Evolutionary conservation across 2,888 invertebrate species (phyloP).

Genomic region (Drosophila emarginata): DNA sequence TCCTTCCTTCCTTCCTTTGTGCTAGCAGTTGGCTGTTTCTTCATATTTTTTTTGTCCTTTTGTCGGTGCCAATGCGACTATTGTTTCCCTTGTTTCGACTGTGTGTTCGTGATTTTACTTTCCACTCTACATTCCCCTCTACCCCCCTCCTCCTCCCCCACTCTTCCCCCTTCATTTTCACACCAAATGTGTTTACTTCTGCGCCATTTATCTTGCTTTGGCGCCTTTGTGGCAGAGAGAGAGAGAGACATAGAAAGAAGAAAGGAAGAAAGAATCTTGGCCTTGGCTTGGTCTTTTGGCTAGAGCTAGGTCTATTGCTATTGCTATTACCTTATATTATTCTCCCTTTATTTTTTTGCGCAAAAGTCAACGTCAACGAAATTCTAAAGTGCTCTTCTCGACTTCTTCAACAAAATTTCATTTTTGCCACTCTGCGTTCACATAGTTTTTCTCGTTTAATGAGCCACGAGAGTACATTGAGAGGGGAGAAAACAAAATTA

Average conservation of each 20-base stretch:
- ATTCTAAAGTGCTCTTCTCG: slow-evolving; percentile 34
- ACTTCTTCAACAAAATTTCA: slow-evolving; percentile 7
- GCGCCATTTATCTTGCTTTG: slow-evolving; percentile 73
- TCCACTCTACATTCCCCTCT: slow-evolving; percentile 5
- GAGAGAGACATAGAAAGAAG: neutral
- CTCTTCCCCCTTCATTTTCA: slow-evolving; percentile 47
- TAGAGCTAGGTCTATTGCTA: slow-evolving; percentile 17
- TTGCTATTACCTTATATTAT: slow-evolving; percentile 3
- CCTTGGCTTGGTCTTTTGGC: slow-evolving; percentile 20
- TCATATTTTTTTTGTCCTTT: slow-evolving; percentile 3
- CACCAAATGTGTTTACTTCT: slow-evolving; percentile 71
- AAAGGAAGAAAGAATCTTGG: slow-evolving; percentile 20
- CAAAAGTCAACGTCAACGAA: slow-evolving; percentile 42
- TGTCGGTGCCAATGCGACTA: slow-evolving; percentile 37
- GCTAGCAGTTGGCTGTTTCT: neutral
- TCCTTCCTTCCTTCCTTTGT: slow-evolving; percentile 19
- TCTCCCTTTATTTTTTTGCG: slow-evolving; percentile 22
- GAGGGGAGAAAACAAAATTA: neutral
- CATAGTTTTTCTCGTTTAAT: slow-evolving; percentile 8
- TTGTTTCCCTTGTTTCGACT: slow-evolving; percentile 53
- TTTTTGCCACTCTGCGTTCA: neutral
- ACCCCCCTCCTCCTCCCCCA: slow-evolving; percentile 17
- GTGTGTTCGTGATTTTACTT: slow-evolving; percentile 50
- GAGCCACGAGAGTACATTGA: neutral
- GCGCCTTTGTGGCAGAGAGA: slow-evolving; percentile 49